Percentiles rank a stretch among this genome's conserved stretches.
These are phyloP conservation scores for Sapayoa aenigma DNA, from an alignment of 2,113 vertebrate species.

Conservation along the genomic window DNA sequence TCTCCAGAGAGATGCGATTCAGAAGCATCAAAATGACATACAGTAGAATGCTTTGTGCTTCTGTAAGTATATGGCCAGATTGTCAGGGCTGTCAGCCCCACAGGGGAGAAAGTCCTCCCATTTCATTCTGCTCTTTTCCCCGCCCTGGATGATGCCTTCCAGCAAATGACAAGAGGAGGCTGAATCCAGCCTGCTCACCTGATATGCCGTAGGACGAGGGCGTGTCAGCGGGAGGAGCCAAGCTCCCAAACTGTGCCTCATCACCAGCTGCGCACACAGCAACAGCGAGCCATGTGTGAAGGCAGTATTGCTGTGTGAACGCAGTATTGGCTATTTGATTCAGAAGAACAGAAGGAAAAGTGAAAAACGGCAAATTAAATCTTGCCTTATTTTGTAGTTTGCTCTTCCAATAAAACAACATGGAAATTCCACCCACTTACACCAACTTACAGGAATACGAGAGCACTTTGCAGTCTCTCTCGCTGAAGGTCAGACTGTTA, in stretches of 20 bases:
- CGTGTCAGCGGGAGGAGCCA: fast-evolving
- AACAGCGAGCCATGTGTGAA: fast-evolving
- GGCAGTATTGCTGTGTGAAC: not conserved
- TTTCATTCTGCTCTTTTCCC: not conserved
- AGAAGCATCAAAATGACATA: conserved; percentile 1
- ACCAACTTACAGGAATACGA: fast-evolving
- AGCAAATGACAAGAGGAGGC: not conserved
- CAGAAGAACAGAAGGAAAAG: not conserved
- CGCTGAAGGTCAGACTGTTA: fast-evolving
- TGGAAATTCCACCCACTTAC: fast-evolving
- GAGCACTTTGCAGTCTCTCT: fast-evolving
- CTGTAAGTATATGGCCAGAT: not conserved
- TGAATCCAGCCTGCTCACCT: not conserved
- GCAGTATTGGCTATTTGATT: fast-evolving
- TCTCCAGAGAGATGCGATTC: conserved; percentile 37
- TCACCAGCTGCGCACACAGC: fast-evolving
- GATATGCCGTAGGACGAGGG: not conserved
- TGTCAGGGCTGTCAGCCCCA: not conserved
- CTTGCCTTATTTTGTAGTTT: not conserved
- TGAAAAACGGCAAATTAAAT: not conserved
- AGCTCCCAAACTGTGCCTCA: fast-evolving
- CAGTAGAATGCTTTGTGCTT: not conserved
- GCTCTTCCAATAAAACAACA: not conserved
- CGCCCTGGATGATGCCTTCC: not conserved
- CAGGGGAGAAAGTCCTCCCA: not conserved